Base-by-base conservation (phyloP, 2,113 vertebrate genomes). In the Romanogobio albipinnatus region DNA sequence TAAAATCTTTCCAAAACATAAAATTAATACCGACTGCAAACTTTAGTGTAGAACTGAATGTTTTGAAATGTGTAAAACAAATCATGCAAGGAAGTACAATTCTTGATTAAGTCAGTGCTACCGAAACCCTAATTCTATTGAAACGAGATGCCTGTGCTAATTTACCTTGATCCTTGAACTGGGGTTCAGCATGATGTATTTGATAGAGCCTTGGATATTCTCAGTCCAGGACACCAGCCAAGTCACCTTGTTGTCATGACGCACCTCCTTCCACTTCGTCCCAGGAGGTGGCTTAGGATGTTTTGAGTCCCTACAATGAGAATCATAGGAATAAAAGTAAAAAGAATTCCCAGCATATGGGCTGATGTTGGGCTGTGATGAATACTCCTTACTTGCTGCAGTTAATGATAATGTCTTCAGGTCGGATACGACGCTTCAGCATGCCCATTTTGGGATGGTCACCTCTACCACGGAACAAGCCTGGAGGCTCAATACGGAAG, bases 391-490 rank as follows among this genome's bases (percentile, higher is more conserved):
- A 99, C 98, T 98, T 99, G 97, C 98, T 99, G 93, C 98, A 99
- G 92, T 99, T 99, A 84, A 99, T 93, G 91, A 99, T 99, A 88
- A 99, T 96, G 87, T 99, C 96, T 86, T 97, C 90, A 0, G 98
- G 97, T 91, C 96, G 94, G 89, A 97, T 97, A 71, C 98, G 95
- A 15, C 96, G 96, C 91, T 99, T 99, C 73, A 99, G 91, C 97
- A 99, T 99, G 85, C 98, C 98, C 97, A 99, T 99, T 87, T 99
- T 99, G 10, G 98, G 98, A 87, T 99, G 98, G 93, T 99, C 97
- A 76, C 98, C 98, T 79, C 98, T 95, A 56, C 98, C 98, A 62
- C 97, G 96, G 89, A 99, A 99, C 59, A 99, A 95, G 61, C 98
- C 98, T 0, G 98, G 98, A 0, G 98, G 98, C 77, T 99, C 98